A percentile compares a stretch with the other conserved stretches of the same genome.
Conservation (phyloP, 2,888 invertebrate genomes). For the Oscheius sp. region DNA sequence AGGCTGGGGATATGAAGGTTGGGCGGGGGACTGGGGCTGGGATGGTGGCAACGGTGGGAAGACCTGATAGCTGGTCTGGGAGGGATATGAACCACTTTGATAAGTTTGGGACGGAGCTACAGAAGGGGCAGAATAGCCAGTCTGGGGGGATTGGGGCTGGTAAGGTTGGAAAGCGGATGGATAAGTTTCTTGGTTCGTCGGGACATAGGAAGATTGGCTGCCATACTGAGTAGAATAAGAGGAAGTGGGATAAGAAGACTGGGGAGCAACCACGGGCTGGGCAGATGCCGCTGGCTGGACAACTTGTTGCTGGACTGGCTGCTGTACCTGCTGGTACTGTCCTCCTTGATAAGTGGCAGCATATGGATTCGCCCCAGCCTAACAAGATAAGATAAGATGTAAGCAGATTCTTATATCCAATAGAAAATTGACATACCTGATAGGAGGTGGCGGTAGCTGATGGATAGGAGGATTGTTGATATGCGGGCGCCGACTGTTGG, state of each 20-base stretch:
- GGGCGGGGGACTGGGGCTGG: slow-evolving; percentile 27
- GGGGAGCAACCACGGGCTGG: slow-evolving; percentile 1
- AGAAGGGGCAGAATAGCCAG: slow-evolving; percentile 24
- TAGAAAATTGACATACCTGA: slow-evolving; percentile 10
- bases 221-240: background rate
- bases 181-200: slow-evolving; percentile 11
- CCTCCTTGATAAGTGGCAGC: slow-evolving; percentile 20
- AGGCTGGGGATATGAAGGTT: slow-evolving; percentile 11
- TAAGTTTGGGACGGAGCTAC: slow-evolving; percentile 20
- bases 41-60: slow-evolving; percentile 36
- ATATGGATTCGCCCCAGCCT: slow-evolving; percentile 30
- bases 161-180: slow-evolving; percentile 40
- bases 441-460: slow-evolving; percentile 41
- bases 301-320: slow-evolving; percentile 9
- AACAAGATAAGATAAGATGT: background rate
- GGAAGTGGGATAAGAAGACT: background rate
- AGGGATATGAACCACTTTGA: slow-evolving; percentile 14
- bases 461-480: slow-evolving; percentile 39
- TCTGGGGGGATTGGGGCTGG: slow-evolving; percentile 24
- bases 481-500: slow-evolving; percentile 26
- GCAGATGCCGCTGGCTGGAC: background rate
- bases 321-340: slow-evolving; percentile 16
- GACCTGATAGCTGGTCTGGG: slow-evolving; percentile 40
- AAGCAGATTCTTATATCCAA: background rate
- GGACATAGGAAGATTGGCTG: slow-evolving; percentile 18